Conservation (phyloP, 2,888 invertebrate species). For the Lasioglossum figueresi region DNA sequence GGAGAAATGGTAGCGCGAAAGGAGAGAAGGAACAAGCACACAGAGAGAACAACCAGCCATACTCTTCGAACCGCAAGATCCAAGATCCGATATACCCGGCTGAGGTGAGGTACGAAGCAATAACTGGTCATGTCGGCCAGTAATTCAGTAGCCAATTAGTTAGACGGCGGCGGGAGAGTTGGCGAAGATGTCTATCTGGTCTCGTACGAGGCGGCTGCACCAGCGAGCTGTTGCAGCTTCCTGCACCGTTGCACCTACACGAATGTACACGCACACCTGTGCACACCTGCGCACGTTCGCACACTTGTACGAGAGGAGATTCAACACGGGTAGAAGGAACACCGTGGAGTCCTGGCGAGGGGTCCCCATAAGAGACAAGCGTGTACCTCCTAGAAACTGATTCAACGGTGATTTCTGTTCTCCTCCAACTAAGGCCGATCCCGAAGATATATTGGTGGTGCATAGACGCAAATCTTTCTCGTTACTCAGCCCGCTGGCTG, state of each 20-base stretch:
- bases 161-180: slow-evolving; percentile 77
- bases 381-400: slow-evolving; percentile 70
- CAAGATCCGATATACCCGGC: slow-evolving; percentile 68
- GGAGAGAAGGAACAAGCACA: slow-evolving; percentile 8
- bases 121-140: slow-evolving; percentile 79
- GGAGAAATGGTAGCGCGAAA: background rate
- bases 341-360: slow-evolving; percentile 47
- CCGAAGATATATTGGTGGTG: slow-evolving; percentile 59
- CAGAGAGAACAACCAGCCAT: slow-evolving; percentile 35
- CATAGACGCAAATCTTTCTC: slow-evolving; percentile 63
- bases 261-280: slow-evolving; percentile 16
- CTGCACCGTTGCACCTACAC: slow-evolving; percentile 69
- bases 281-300: slow-evolving; percentile 9
- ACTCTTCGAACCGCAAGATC: slow-evolving; percentile 67
- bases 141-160: slow-evolving; percentile 83
- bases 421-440: slow-evolving; percentile 51
- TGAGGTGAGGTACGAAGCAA: slow-evolving; percentile 77
- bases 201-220: slow-evolving; percentile 70
- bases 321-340: slow-evolving; percentile 44
- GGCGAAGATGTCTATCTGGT: slow-evolving; percentile 78
- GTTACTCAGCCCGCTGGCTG: slow-evolving; percentile 20
- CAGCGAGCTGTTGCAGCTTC: slow-evolving; percentile 70
- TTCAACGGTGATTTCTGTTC: slow-evolving; percentile 67
- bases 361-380: slow-evolving; percentile 59
- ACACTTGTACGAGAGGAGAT: slow-evolving; percentile 18